Base-by-base conservation (phyloP, 1,140 invertebrate genomes). In the Batillaria attramentaria region DNA sequence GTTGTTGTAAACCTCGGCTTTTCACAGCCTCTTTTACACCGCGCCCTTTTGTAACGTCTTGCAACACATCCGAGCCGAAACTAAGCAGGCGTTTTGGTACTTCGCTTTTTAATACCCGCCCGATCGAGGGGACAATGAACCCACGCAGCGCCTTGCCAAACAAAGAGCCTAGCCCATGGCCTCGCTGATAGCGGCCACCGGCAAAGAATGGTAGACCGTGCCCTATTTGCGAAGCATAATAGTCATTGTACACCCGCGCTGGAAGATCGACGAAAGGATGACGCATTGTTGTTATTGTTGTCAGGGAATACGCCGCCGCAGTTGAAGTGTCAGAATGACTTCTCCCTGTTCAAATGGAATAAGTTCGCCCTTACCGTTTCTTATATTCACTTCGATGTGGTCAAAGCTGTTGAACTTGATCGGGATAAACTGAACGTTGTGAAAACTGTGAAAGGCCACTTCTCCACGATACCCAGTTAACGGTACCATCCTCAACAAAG, bases 281-380 rank as follows among this genome's bases (percentile, higher is more conserved):
- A 13, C 57, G 57, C 57, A 62, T 62, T 8, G 31, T 5, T 8
- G 31, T n/a, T n/a, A n/a, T n/a, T n/a, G n/a, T n/a, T n/a, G n/a
- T 8, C 20, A 28, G 10, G 31, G 10, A 8, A 8, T 6, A 13
- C 57, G 57, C 31, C 57, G 57, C 6, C 57, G n/a, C 10, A 62
- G 57, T 13, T 28, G 57, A 62, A 62, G 10, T 62, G 57, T 62
- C 57, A 62, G 57, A 62, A 62, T 62, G 10, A 62, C 57, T 5
- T 62, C 57, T n/a, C 57, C 57, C 6, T 28, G 57, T n/a, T 62
- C 57, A 62, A 62, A 62, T 62, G 57, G 57, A 5, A 62, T n/a
- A 5, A 62, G 57, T 10, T 62, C n/a, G 20, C 57, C 57, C n/a
- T 8, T 28, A 28, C n/a, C n/a, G n/a, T 62, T 62, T 62, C 57